phyloP scores from a whole-genome alignment of 1,140 invertebrate genomes.

The Heliconius congener region DNA sequence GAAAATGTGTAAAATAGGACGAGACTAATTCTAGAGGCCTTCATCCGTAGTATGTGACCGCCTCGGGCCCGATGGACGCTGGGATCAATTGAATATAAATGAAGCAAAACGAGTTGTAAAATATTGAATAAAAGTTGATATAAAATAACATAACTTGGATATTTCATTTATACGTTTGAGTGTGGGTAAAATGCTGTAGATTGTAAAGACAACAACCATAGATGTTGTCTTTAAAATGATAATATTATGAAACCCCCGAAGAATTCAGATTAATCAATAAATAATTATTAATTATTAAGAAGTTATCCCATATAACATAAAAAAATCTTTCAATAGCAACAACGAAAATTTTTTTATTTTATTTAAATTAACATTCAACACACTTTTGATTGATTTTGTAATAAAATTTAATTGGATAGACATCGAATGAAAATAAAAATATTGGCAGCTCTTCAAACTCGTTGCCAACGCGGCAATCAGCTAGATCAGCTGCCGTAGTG shows the following conservation, averaged over 20 bases:
- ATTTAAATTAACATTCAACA: slow-evolving; percentile 4
- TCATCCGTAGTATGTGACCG: slow-evolving; percentile 9
- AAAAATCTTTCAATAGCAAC: too few relatives aligned
- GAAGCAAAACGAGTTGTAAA: slow-evolving; percentile 8
- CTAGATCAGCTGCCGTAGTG: slow-evolving; percentile 26
- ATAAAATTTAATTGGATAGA: slow-evolving; percentile 31
- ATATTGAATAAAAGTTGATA: background rate
- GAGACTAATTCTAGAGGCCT: background rate
- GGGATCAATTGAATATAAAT: slow-evolving; percentile 5
- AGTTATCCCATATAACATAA: too few relatives aligned
- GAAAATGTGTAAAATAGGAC: background rate
- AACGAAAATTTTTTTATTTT: background rate
- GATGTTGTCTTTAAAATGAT: too few relatives aligned
- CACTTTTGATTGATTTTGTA: slow-evolving; percentile 21
- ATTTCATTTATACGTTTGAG: background rate
- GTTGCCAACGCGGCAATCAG: slow-evolving; percentile 32
- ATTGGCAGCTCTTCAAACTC: slow-evolving; percentile 32
- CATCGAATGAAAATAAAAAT: slow-evolving; percentile 27
- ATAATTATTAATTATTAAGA: too few relatives aligned
- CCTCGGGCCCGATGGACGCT: slow-evolving; percentile 8
- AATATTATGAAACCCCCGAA: too few relatives aligned
- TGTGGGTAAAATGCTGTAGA: background rate
- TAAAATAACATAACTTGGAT: background rate
- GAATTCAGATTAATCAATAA: too few relatives aligned
- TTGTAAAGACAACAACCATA: background rate